Base-by-base conservation (phyloP, 2,797 vertebrate species). In the Poeciliopsis gracilis region DNA sequence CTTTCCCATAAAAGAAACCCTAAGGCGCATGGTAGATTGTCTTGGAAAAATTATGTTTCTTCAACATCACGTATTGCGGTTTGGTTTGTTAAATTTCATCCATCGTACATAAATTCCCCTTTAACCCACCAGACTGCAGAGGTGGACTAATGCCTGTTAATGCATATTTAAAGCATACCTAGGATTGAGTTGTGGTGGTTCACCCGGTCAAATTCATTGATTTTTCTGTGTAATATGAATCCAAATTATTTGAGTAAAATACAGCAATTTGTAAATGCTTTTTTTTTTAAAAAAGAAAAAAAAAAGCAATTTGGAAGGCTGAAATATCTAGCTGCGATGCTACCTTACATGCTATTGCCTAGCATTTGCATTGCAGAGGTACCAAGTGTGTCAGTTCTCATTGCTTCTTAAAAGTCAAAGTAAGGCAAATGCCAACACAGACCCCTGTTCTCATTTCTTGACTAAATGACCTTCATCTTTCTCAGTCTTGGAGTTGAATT, bases 401-500 rank as follows among this genome's bases (percentile, higher is more conserved):
- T 13, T 69, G 66, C 38, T 69, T 25, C n/a, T 57, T 71, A 43
- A 84, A 82, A 75, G 69, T 20, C 8, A 81, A 87, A 78, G 47
- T 49, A 25, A 76, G 67, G 55, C 55, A 77, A 76, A 77, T 23
- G 47, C 33, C 81, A 78, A 75, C 76, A 3, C 13, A 46, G 12
- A 36, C 25, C n/a, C 23, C 20, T 41, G 36, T 67, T 67, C 10
- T 67, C 38, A 20, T 6, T 41, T 67, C 36, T 67, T 67, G 36
- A 67, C 63, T 41, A 41, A 66, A 41, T 41, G 33, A 25, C 9
- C 20, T 9, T 41, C 36, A 2, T 67, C 71, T 18, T 28, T 41
- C n/a, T 38, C 11, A 57, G 45, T 77, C 69, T 49, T 13, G 5
- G 69, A 71, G 41, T 80, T 85, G 81, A 88, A 43, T 82, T 88